A percentile compares a stretch with the other conserved stretches of the same genome.
These are phyloP conservation scores for Tolypeutes matacus DNA, from an alignment of 2,797 vertebrate species.

Conservation along the genomic window DNA sequence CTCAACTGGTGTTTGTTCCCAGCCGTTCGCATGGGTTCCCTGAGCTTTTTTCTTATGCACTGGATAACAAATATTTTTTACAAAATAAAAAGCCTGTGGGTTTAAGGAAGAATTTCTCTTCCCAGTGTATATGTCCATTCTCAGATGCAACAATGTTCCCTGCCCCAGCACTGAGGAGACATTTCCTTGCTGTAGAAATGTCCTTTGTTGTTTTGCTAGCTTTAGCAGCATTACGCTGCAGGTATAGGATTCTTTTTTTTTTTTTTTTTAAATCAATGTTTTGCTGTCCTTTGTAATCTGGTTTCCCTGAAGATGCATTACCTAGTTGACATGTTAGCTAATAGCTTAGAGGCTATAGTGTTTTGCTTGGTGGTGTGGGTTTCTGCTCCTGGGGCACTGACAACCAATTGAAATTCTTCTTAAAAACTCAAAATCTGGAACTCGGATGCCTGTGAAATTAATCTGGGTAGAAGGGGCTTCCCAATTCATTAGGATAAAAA, in stretches of 20 bases:
- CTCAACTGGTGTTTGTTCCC: slow-evolving; percentile 74
- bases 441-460: slow-evolving; percentile 59
- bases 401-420: slow-evolving; percentile 80
- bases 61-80: slow-evolving; percentile 80
- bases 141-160: background rate
- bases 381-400: slow-evolving; percentile 26
- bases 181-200: slow-evolving; percentile 70
- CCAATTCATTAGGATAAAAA: slow-evolving; percentile 23
- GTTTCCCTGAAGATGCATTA: slow-evolving; percentile 83
- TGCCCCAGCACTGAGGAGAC: slow-evolving; percentile 57
- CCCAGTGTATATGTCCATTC: background rate
- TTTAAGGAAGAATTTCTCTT: slow-evolving; percentile 66
- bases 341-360: slow-evolving; percentile 73
- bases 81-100: slow-evolving; percentile 73
- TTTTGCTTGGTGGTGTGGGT: slow-evolving; percentile 81
- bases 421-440: slow-evolving; percentile 74
- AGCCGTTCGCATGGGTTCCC: slow-evolving; percentile 75
- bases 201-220: slow-evolving; percentile 82
- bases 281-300: slow-evolving; percentile 79
- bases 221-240: slow-evolving; percentile 85
- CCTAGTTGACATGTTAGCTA: slow-evolving; percentile 83
- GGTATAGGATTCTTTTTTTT: slow-evolving; percentile 78
- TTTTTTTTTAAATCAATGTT: slow-evolving; percentile 69
- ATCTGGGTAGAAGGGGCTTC: background rate
- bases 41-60: slow-evolving; percentile 78